Conservation (phyloP, 2,888 invertebrate genomes). For the Pristionchus mayeri region DNA sequence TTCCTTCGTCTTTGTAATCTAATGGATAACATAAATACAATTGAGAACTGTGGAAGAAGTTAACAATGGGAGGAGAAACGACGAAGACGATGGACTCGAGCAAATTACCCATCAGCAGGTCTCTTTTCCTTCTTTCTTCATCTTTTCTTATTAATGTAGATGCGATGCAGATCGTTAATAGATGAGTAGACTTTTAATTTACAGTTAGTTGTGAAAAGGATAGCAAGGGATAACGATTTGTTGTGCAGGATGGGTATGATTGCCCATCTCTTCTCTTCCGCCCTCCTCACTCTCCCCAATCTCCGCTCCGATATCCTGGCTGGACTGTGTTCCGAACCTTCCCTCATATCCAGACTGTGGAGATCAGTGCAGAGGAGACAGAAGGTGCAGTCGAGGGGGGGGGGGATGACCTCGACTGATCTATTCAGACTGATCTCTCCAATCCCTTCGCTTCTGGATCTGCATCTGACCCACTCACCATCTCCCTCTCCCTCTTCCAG, state of each 20-base stretch:
- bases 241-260: conserved; percentile 37
- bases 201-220: neutral
- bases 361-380: neutral
- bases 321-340: conserved; percentile 43
- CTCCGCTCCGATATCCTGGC: conserved; percentile 45
- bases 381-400: neutral
- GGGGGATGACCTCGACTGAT: neutral
- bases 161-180: too few species aligned
- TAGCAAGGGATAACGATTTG: neutral
- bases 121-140: conserved; percentile 1
- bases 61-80: conserved; percentile 49
- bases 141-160: neutral
- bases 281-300: conserved; percentile 37
- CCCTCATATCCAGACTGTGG: conserved; percentile 32
- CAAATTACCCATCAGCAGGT: conserved; percentile 56
- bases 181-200: neutral
- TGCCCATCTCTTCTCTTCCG: conserved; percentile 2
- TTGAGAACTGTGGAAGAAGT: conserved; percentile 55
- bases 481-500: conserved; percentile 8
- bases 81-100: conserved; percentile 34
- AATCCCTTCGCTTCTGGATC: conserved; percentile 2
- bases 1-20: too few species aligned
- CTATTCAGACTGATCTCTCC: neutral
- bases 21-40: too few species aligned
- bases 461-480: neutral